Evolutionary conservation across 53 echinoderm and acorn worm species (phyloP), one percentile per base, ranked within the genome.

Genomic region (Hippasteria phrygiana): DNA sequence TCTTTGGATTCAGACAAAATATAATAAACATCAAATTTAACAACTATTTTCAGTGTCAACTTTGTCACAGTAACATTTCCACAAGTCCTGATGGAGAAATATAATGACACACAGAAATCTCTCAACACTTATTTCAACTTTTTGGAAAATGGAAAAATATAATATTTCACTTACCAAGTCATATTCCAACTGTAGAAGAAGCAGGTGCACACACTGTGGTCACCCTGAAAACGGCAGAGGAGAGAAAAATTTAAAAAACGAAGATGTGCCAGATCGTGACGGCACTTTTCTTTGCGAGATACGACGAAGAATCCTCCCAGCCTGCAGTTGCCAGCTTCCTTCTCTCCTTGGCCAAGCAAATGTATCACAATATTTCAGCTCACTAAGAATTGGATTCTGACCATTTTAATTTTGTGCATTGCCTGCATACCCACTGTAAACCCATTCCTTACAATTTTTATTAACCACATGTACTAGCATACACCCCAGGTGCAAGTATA

Each of bases 381-480:
- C 46, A 66, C 46, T 17, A 47, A 46, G 6, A 45, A 32, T 28
- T 4, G 20, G 45, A 66, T 51, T 70, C 34, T 9, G 20, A 85
- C 22, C 85, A 85, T 69, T 85, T 70, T 85, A 69, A 70, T 85
- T 81, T 70, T 70, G 51, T 71, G 71, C 85, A 71, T 51, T 85
- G 71, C 51, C 27, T 22, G 64, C 51, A 85, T 85, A 85, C 71
- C 71, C 85, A 37, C n/a, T 41, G 26, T 41, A 24, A 40, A 12
- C 56, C 35, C 14, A 29, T 70, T 50, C 51, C 69, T 35, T 85
- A 8, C 70, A 83, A 83, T 85, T 70, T 85, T 71, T 85, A 70
- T 85, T 71, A 70, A 85, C 70, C 71, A 85, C 85, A 85, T 85
- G 85, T 85, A 71, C 70, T 69, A 79, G 33, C 17, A 55, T 55